Base-by-base conservation (phyloP, 2,888 invertebrate genomes). In the Argyresthia goedartella region DNA sequence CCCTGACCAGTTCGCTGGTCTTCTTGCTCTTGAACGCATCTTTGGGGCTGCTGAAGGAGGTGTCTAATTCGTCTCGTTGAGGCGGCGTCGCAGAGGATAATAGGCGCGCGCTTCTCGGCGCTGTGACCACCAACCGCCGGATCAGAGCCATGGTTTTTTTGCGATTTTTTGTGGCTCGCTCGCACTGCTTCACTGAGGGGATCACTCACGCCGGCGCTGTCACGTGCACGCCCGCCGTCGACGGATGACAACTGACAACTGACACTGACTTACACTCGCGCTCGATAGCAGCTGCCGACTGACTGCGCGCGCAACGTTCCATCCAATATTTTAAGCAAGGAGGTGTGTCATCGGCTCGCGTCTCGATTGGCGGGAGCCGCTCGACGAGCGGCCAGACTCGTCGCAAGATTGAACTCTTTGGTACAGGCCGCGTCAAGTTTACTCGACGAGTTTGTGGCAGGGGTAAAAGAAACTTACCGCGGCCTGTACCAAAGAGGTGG, bases 1-100 rank as follows among this genome's bases (percentile, higher is more conserved):
- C 97, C 60, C 98, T 89, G 51, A 97, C 71, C 61, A 99, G 89
- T 84, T 99, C 98, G 86, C 90, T 91, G 61, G 95, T 97, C 64
- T 95, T 96, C 89, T 98, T 98, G 85, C 97, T 97, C 79, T 96
- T 95, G 88, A 96, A 99, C 33, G 98, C 95, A 61, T 96, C 96
- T 65, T 92, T 88, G 33, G 95, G 93, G 88, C 96, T 94, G 79
- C 92, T 92, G 85, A 99, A 99, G 61, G 89, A 89, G 58, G 94
- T 90, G 81, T 97, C 96, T 62, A 96, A 88, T 2, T 92, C 92
- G 79, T 95, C 95, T 46, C 76, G 76, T 9, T 67, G 65, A 10
- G 66, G 56, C 47, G 58, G 59, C 16, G 70, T 61, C 51, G 74
- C 57, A 49, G 75, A 60, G 55, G 80, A 71, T 50, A 82, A 65